Evolutionary conservation across 2,888 invertebrate species (phyloP).

Genomic region (Bhutanitis thaidina): DNA sequence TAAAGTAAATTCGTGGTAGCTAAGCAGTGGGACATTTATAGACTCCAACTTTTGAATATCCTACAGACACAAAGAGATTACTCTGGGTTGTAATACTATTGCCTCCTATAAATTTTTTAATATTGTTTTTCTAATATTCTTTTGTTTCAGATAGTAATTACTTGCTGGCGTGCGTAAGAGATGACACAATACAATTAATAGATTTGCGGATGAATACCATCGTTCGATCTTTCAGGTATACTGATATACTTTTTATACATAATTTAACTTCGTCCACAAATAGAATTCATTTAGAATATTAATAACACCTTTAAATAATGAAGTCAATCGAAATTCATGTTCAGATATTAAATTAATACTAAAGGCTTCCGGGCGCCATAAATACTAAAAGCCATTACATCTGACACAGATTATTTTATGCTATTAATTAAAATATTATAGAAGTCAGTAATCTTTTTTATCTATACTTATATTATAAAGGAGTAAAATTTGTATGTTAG

Average conservation of each 20-base stretch:
- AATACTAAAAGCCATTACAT: no score
- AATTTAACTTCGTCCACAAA: no score
- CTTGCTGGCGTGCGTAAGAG: slow-evolving; percentile 94
- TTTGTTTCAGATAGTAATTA: slow-evolving; percentile 89
- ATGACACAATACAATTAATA: slow-evolving; percentile 96
- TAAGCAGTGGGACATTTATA: no score
- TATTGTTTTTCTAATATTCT: slow-evolving; percentile 10
- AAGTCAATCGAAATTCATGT: background rate
- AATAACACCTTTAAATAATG: background rate
- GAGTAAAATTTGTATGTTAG: no score
- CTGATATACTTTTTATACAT: background rate
- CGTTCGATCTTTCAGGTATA: slow-evolving; percentile 92
- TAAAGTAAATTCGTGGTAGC: no score
- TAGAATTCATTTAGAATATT: background rate
- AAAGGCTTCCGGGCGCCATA: background rate
- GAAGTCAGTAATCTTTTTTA: no score
- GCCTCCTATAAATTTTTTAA: background rate
- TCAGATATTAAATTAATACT: background rate
- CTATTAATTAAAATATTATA: no score
- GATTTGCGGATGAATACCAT: slow-evolving; percentile 97
- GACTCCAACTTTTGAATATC: no score
- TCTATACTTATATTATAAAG: no score
- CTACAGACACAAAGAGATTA: no score
- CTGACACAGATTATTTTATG: no score
- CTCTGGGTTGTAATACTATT: no score